A percentile compares a stretch with the other conserved stretches of the same genome.
Conservation (phyloP, 2,797 vertebrate genomes). For the Anguilla obscura region DNA sequence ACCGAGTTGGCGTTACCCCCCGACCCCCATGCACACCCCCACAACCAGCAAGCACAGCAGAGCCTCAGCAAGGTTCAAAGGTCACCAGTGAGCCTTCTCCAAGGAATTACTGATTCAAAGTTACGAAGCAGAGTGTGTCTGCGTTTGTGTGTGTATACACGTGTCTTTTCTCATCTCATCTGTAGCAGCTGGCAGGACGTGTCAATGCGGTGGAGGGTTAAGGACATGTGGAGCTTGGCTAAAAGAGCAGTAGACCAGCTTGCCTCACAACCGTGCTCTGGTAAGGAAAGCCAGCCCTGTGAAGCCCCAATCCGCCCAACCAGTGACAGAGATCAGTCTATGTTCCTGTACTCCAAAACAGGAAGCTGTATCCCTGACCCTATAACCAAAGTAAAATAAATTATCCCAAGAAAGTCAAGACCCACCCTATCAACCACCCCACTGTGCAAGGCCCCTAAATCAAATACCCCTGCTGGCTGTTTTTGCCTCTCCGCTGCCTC, state of each 20-base stretch:
- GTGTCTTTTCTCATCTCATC: not conserved
- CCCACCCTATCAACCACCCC: constrained; percentile 3
- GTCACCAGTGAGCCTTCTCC: constrained; percentile 49
- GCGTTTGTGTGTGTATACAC: no score
- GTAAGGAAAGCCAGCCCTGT: not conserved
- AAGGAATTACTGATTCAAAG: constrained; percentile 25
- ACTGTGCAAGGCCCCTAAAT: not conserved
- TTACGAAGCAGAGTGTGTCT: constrained; percentile 32
- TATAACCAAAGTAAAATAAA: constrained; percentile 57
- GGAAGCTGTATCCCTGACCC: constrained; percentile 47
- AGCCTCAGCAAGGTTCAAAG: constrained; percentile 44
- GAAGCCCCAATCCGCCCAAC: not conserved
- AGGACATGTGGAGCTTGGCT: not conserved
- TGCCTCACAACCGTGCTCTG: not conserved
- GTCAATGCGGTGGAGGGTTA: constrained; percentile 36
- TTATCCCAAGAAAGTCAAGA: constrained; percentile 46
- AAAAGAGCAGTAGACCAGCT: not conserved
- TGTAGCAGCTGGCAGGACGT: constrained; percentile 27
- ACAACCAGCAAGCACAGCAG: constrained; percentile 42
- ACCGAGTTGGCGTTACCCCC: not conserved
- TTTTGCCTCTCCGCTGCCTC: not conserved
- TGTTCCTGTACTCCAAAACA: constrained; percentile 49
- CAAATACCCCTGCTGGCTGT: not conserved
- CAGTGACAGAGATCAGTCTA: not conserved
- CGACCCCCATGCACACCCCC: no score